Evolutionary conservation across 2,797 vertebrate genomes (phyloP), one percentile per base, ranked within the genome.

Genomic region (Rhinatrema bivittatum): DNA sequence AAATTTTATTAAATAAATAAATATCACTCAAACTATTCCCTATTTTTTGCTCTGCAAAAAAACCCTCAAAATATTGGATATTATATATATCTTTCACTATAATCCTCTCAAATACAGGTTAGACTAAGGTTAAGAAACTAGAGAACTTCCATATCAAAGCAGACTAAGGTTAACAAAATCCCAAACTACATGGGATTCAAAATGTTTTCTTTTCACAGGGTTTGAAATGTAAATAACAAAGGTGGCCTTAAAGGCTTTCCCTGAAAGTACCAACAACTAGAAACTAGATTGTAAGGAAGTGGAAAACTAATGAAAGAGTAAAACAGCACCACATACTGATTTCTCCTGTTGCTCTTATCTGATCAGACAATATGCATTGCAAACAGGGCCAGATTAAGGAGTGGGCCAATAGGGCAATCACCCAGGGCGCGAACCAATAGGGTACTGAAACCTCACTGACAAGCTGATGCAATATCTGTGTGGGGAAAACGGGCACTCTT

Each of bases 51-150:
- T 57, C 60, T 34, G 34, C 22, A 59, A 41, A 47, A n/a, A 71
- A 69, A n/a, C n/a, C n/a, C n/a, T n/a, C n/a, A 71, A 69, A 40
- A 62, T 66, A 64, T 61, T 32, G 57, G 56, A 70, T 72, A 59
- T 67, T 71, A 67, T 72, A 76, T 70, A 46, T 56, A 45, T 9
- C 49, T 74, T 70, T 49, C 39, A 49, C 6, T 9, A 42, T 63
- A 70, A 70, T 74, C 60, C 64, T 48, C 39, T 76, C 54, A 55
- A 51, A 60, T 43, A 67, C 42, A 66, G 46, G 59, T 76, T 60
- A 68, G 60, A 43, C 43, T 29, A 53, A 72, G 72, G 72, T 76
- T 80, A 76, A 66, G 43, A 74, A 57, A 56, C 50, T 65, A 51
- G 55, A 64, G 43, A 56, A 69, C 60, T 72, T 18, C 62, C 68